Base-by-base conservation (phyloP, 1,140 invertebrate species). In the Papilio aristodemus region DNA sequence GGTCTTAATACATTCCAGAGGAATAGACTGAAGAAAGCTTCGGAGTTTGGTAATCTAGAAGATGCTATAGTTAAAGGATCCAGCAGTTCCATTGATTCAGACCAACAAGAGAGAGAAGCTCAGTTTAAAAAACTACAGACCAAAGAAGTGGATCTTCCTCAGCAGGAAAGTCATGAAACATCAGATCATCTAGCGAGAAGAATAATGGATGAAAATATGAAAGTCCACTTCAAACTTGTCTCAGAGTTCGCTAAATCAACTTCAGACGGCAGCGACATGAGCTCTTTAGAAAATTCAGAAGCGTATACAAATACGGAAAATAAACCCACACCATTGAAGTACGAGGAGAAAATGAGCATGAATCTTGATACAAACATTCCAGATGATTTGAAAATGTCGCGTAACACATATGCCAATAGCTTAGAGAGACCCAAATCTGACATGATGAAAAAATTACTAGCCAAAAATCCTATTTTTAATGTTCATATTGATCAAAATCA, bases 11-110 rank as follows among this genome's bases (percentile, higher is more conserved):
- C 93, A 2, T 95, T 95, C 77, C 93, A 95, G 77, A 91, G 93
- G 76, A 93, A 94, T 73, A 92, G 94, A 68, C 74, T 96, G 32
- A 95, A 96, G 75, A 95, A 95, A 71, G 95, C 93, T 1, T 95
- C 93, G 19, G 95, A 96, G 77, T 96, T 95, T 93, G 95, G 95
- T 8, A 96, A 95, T 70, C 89, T 96, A 43, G 95, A 96, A 80
- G 95, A 96, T 76, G 95, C 94, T 22, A 94, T 96, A 37, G 93
- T 95, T 71, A 92, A 91, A 72, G 88, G 84, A 10, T 91, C 88
- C 0, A 90, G 76, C 54, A 86, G 86, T 74, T 92, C 91, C 37
- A 78, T 91, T 60, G 90, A 91, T 62, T 92, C 89, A 4, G 87
- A 90, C 11, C 87, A 85, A 71, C 78, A 74, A 50, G 84, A 90